Percentiles rank a stretch among this genome's conserved stretches.
Conservation (phyloP, 2,113 vertebrate genomes). For the Illadopsis cleaveri region DNA sequence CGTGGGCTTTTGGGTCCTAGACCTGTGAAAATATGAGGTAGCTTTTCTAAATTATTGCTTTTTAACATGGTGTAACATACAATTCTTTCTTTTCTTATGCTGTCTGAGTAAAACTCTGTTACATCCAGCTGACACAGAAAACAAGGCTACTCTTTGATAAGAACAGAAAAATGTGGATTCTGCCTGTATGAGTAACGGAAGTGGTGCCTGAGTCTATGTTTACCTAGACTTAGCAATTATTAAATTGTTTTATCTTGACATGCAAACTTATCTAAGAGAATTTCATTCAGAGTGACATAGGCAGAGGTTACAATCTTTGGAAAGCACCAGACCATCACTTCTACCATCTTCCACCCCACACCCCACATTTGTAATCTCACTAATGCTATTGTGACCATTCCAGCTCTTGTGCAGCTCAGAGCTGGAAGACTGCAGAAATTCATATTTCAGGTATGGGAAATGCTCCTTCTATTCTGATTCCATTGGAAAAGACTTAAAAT, state of each 20-base stretch:
- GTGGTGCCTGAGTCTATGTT: background rate
- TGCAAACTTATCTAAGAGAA: background rate
- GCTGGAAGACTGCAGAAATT: background rate
- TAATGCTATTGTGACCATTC: background rate
- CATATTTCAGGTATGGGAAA: background rate
- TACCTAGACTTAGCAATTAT: background rate
- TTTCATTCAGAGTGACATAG: background rate
- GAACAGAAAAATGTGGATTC: background rate
- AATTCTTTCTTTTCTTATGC: background rate
- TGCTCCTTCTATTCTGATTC: background rate
- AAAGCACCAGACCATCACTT: background rate
- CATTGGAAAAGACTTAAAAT: slow-evolving; percentile 23
- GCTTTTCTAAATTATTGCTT: background rate
- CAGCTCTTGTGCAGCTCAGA: background rate
- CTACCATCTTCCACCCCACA: background rate
- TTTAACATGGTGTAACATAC: background rate
- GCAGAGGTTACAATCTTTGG: background rate
- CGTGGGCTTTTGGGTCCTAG: background rate
- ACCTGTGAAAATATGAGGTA: background rate
- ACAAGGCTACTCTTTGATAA: background rate
- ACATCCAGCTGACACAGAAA: background rate
- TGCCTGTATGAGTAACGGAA: slow-evolving; percentile 1
- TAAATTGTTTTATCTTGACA: background rate
- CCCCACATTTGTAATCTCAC: background rate
- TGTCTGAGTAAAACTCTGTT: background rate